phyloP scores from a whole-genome alignment of 2,113 vertebrate species.

The Callipepla californica region DNA sequence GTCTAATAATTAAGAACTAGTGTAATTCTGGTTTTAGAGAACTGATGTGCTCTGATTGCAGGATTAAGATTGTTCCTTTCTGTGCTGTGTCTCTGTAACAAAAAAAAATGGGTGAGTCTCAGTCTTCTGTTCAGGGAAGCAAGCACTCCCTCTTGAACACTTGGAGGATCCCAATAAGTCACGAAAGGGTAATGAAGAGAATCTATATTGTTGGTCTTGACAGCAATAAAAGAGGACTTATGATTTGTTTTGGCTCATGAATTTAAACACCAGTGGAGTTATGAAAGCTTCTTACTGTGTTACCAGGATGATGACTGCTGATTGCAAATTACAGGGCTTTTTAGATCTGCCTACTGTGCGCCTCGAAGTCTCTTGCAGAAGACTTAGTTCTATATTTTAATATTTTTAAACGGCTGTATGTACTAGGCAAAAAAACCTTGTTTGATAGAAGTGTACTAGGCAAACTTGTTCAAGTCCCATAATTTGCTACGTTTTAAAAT shows the following conservation, averaged over 20 bases:
- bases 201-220: neutral
- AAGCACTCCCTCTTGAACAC: neutral
- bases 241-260: constrained; percentile 45
- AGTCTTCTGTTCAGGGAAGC: neutral
- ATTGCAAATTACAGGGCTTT: constrained; percentile 43
- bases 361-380: neutral
- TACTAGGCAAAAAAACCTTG: neutral
- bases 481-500: constrained; percentile 34
- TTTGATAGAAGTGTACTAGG: constrained; percentile 46
- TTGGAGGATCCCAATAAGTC: neutral
- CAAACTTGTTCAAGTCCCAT: constrained; percentile 41
- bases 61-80: neutral
- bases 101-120: neutral
- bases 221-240: constrained; percentile 36
- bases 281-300: constrained; percentile 6
- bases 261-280: constrained; percentile 47
- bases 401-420: constrained; percentile 42
- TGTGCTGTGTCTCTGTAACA: neutral
- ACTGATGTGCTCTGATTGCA: neutral
- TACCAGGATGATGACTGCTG: constrained; percentile 31
- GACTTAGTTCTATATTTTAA: constrained; percentile 44
- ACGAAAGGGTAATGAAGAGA: constrained; percentile 30
- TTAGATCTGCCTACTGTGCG: constrained; percentile 14
- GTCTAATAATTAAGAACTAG: neutral
- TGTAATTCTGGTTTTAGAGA: neutral